These are phyloP conservation scores for Drosophila equinoxialis DNA, from an alignment of 1,140 invertebrate species.

Conservation along the genomic window DNA sequence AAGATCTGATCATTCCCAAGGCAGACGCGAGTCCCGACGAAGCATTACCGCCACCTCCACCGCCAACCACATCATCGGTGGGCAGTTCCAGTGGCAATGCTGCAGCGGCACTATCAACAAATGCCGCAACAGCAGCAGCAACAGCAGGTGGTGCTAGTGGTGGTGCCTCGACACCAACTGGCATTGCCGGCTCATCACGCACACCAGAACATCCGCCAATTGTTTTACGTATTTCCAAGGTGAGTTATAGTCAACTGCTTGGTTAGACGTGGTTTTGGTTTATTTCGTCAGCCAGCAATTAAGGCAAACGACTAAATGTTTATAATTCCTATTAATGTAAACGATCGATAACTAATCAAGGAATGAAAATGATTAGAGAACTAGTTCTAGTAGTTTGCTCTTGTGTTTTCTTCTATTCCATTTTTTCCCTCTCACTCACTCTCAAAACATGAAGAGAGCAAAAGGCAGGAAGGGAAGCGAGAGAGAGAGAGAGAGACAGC, in stretches of 20 bases:
- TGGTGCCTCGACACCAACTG: constrained; percentile 81
- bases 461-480: neutral
- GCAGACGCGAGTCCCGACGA: neutral
- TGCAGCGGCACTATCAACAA: constrained; percentile 12
- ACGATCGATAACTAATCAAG: too few relatives aligned
- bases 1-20: constrained; percentile 72
- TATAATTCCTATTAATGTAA: too few relatives aligned
- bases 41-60: constrained; percentile 11
- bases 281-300: neutral
- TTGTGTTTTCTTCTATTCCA: constrained; percentile 5
- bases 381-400: constrained; percentile 24
- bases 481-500: neutral
- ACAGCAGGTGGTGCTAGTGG: constrained; percentile 28
- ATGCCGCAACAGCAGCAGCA: constrained; percentile 13
- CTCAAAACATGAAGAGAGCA: constrained; percentile 2
- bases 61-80: constrained; percentile 7
- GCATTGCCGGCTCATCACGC: constrained; percentile 52
- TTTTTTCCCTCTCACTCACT: neutral
- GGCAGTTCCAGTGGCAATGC: constrained; percentile 1
- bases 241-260: constrained; percentile 35
- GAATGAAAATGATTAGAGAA: neutral
- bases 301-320: too few relatives aligned
- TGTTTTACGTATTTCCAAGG: constrained; percentile 86
- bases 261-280: neutral
- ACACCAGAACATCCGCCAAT: constrained; percentile 84